Base-by-base conservation (phyloP, 2,113 vertebrate species). In the Alligator mississippiensis region DNA sequence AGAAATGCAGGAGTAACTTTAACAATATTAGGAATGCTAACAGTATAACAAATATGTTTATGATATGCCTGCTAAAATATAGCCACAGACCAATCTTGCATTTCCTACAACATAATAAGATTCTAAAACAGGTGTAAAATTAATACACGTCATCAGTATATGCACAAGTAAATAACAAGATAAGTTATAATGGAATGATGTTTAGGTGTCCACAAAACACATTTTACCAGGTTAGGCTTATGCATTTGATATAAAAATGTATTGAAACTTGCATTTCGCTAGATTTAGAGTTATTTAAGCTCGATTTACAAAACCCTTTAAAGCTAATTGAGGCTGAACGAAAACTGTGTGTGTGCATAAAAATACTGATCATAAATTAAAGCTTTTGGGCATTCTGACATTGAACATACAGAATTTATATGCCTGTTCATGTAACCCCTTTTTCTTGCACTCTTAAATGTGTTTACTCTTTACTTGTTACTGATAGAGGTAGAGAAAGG, bases 91-190 rank as follows among this genome's bases (percentile, higher is more conserved):
- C 66, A 63, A 10, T 66, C 22, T 78, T 78, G 9, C 28, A 22
- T 82, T 75, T 25, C 74, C 84, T 90, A 82, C 68, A 9, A 63
- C 66, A 75, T 57, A 70, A 54, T 58, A 85, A 82, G 80, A 38
- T 4, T 4, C 14, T 38, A 16, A 61, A 54, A 88, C 10, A 54
- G 58, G 79, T 34, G 1, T 1, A 74, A 4, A 85, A 68, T 38
- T 85, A 68, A 88, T 83, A 85, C 21, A 61, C 2, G 0, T 27
- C 24, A 63, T 87, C 21, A 80, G 8, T 77, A 4, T 15, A 57
- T 10, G n/a, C 1, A 64, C 1, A 25, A 59, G 18, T 11, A 55
- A 80, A 74, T 68, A 68, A 74, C 84, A 47, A 63, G 9, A 68
- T 27, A 11, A 80, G 79, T 75, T 2, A 15, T 75, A 4, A 78